These are phyloP conservation scores for Polietes domitor DNA, from an alignment of 2,888 invertebrate genomes.

Conservation along the genomic window DNA sequence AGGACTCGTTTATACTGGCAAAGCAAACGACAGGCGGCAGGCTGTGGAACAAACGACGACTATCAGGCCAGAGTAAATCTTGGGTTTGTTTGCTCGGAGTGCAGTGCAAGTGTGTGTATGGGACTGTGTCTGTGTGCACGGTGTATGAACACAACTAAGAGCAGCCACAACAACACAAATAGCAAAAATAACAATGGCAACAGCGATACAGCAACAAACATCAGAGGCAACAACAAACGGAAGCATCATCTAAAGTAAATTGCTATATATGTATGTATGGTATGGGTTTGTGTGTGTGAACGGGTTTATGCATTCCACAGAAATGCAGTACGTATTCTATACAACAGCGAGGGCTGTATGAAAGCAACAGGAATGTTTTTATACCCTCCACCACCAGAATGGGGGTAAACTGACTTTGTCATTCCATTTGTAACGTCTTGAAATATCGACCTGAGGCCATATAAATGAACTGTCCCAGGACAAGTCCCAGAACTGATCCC, in stretches of 20 bases:
- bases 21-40: background rate
- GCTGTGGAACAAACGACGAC: constrained; percentile 12
- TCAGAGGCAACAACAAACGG: constrained; percentile 54
- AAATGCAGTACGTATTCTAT: constrained; percentile 1
- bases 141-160: constrained; percentile 42
- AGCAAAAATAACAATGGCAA: constrained; percentile 17
- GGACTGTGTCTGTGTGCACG: constrained; percentile 5
- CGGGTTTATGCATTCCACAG: background rate
- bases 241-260: constrained; percentile 53
- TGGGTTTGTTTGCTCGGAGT: constrained; percentile 66
- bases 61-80: constrained; percentile 62
- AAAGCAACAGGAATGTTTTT: too few species aligned
- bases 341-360: too few species aligned
- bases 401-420: too few species aligned
- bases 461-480: too few species aligned
- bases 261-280: background rate
- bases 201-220: constrained; percentile 50
- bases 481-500: too few species aligned
- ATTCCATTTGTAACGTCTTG: too few species aligned
- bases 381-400: too few species aligned
- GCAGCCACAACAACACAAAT: constrained; percentile 37
- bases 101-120: constrained; percentile 39
- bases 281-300: background rate
- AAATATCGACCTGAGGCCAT: too few species aligned
- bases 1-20: background rate